phyloP scores from a whole-genome alignment of 2,113 vertebrate genomes.

The Garra rufa region DNA sequence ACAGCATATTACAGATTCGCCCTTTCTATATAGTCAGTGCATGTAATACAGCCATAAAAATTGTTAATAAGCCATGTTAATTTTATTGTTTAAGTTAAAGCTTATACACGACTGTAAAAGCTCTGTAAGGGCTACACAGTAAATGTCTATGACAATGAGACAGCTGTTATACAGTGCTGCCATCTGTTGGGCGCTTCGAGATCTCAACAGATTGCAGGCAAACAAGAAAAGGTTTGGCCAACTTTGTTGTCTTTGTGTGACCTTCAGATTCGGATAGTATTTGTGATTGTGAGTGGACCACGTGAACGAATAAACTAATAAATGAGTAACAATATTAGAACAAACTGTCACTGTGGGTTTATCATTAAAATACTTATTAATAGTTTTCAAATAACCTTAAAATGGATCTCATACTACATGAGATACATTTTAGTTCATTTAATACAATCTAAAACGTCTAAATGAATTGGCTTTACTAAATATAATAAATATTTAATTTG shows the following conservation, averaged over 20 bases:
- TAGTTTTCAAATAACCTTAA: no score
- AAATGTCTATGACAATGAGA: background rate
- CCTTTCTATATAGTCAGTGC: background rate
- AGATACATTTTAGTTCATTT: no score
- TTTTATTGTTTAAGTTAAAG: no score
- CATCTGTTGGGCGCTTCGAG: constrained; percentile 63
- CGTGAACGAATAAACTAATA: background rate
- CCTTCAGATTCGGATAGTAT: background rate
- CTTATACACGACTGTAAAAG: background rate
- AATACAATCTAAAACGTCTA: background rate
- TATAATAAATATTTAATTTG: background rate
- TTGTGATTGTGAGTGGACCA: background rate
- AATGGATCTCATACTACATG: no score
- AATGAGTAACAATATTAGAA: no score
- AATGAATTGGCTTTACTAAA: background rate
- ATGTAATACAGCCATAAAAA: background rate
- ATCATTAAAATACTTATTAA: no score
- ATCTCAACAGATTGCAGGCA: background rate
- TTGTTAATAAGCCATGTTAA: no score
- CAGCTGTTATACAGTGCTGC: constrained; percentile 61
- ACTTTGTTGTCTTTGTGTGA: background rate
- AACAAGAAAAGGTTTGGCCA: background rate
- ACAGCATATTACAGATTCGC: background rate
- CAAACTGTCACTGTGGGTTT: no score
- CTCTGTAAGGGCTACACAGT: background rate